These are phyloP conservation scores for Engystomops pustulosus DNA, from an alignment of 2,113 vertebrate genomes.

Conservation along the genomic window DNA sequence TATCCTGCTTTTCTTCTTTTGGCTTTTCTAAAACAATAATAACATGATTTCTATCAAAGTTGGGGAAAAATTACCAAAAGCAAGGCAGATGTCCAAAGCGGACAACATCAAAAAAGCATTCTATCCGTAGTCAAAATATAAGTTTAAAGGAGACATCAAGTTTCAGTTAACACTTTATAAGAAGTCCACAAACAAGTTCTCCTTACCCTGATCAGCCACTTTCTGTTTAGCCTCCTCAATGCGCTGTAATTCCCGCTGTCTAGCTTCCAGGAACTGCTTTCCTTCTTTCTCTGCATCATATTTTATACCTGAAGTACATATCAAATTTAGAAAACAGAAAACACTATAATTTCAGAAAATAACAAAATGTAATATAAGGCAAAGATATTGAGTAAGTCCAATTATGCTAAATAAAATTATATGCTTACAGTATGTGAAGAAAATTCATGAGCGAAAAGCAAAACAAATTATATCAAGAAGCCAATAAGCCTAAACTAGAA, in stretches of 20 bases:
- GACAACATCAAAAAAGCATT: neutral
- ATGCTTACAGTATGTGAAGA: neutral
- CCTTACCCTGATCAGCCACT: slow-evolving; percentile 88
- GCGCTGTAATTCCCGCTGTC: slow-evolving; percentile 89
- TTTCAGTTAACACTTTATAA: neutral
- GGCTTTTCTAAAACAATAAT: slow-evolving; percentile 77
- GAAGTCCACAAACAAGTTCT: neutral
- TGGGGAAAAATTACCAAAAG: neutral
- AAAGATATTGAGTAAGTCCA: neutral
- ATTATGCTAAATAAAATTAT: neutral
- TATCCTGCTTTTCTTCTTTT: slow-evolving; percentile 86
- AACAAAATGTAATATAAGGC: neutral
- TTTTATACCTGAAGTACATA: slow-evolving; percentile 82
- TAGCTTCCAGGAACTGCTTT: slow-evolving; percentile 87
- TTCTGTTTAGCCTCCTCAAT: slow-evolving; percentile 96
- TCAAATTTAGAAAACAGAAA: slow-evolving; percentile 5
- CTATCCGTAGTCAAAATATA: neutral
- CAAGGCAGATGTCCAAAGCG: neutral
- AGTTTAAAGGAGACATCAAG: neutral
- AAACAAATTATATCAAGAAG: neutral
- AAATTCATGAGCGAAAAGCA: neutral
- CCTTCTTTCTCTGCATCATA: slow-evolving; percentile 96
- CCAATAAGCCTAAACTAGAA: neutral
- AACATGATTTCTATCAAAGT: neutral
- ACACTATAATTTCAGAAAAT: neutral